Percentiles rank a stretch among this genome's conserved stretches.
Conservation (phyloP, 2,888 invertebrate species). For the Parochlus steinenii region DNA sequence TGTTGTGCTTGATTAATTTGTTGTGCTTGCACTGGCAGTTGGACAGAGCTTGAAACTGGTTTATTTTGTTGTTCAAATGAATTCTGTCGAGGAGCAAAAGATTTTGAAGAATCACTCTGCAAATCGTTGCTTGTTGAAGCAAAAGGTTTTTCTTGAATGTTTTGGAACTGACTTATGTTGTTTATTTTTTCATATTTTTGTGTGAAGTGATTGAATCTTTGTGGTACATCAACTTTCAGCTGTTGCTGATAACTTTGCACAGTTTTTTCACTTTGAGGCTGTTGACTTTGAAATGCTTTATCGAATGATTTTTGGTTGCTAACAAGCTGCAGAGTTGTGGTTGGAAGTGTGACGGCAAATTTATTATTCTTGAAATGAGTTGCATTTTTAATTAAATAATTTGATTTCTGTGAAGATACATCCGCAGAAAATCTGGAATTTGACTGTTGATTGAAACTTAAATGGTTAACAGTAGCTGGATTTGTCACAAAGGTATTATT, state of each 20-base stretch:
- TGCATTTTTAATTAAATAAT: no score
- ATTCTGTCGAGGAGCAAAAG: constrained; percentile 7
- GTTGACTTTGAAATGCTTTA: constrained; percentile 13
- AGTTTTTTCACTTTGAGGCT: constrained; percentile 7
- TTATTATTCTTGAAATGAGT: no score
- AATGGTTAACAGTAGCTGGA: no score
- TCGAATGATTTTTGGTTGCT: constrained; percentile 13
- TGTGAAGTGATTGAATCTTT: constrained; percentile 10
- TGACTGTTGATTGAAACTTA: no score
- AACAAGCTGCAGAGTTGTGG: no score
- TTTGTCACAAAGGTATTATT: no score
- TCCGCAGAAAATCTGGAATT: no score
- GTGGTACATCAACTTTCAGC: constrained; percentile 12
- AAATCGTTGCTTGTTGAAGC: constrained; percentile 6
- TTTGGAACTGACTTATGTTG: no score
- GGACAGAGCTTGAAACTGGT: constrained; percentile 27
- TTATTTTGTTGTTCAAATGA: constrained; percentile 14
- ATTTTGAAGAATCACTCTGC: not conserved
- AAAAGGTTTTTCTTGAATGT: no score
- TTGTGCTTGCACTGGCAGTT: constrained; percentile 26
- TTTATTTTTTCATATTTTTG: constrained; percentile 12
- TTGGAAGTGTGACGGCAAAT: no score
- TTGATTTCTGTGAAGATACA: no score
- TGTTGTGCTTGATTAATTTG: constrained; percentile 16
- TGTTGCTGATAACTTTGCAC: no score